These are phyloP conservation scores for Lasaia peninsularis DNA, from an alignment of 1,140 invertebrate genomes.

Conservation along the genomic window DNA sequence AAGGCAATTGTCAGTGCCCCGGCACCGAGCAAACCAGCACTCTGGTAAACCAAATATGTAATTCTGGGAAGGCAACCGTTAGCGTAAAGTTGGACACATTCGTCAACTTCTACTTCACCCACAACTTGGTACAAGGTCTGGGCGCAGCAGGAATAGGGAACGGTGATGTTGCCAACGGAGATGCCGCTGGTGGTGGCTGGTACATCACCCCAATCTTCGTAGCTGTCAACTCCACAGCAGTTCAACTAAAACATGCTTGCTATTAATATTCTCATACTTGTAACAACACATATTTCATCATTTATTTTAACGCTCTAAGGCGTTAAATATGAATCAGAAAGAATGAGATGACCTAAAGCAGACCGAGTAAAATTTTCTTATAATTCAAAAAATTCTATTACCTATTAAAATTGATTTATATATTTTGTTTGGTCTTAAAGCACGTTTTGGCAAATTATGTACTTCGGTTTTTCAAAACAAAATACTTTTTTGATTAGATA, in stretches of 20 bases:
- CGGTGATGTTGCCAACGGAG: slow-evolving; percentile 54
- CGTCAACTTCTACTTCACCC: slow-evolving; percentile 31
- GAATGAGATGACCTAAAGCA: too few relatives aligned
- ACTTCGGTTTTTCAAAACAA: too few relatives aligned
- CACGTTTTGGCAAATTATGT: too few relatives aligned
- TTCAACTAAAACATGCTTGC: slow-evolving; percentile 77
- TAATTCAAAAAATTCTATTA: too few relatives aligned
- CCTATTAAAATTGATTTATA: too few relatives aligned
- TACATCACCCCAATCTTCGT: slow-evolving; percentile 80
- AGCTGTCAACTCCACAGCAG: slow-evolving; percentile 84
- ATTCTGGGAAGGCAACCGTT: slow-evolving; percentile 84
- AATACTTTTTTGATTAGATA: too few relatives aligned
- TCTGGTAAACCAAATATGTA: slow-evolving; percentile 82
- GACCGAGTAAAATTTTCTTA: too few relatives aligned
- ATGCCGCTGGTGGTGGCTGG: slow-evolving; percentile 31
- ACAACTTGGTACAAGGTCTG: slow-evolving; percentile 33
- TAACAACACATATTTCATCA: too few relatives aligned
- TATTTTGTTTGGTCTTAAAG: too few relatives aligned
- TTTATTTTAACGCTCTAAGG: too few relatives aligned
- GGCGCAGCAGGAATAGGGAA: slow-evolving; percentile 79
- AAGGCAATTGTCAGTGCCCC: slow-evolving; percentile 89
- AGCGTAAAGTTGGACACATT: slow-evolving; percentile 65
- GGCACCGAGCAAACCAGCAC: slow-evolving; percentile 86
- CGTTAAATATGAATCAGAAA: too few relatives aligned
- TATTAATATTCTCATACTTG: too few relatives aligned